Conservation (phyloP, 1,140 invertebrate genomes). For the Papilio glaucus region DNA sequence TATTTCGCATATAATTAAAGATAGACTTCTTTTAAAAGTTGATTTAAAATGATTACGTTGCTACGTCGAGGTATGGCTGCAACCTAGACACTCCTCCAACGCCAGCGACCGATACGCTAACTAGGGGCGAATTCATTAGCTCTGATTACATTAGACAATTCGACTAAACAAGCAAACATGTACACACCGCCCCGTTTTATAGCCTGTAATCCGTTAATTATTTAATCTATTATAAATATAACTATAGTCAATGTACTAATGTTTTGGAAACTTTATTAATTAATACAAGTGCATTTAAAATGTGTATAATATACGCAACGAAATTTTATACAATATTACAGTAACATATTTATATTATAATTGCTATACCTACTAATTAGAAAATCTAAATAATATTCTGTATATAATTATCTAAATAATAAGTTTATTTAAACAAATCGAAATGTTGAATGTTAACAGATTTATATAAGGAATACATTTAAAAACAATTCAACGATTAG, state of each 20-base stretch:
- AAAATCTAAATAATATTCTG: too few relatives aligned
- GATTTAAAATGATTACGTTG: neutral
- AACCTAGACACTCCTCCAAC: neutral
- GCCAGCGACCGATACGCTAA: conserved; percentile 58
- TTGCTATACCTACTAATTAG: too few relatives aligned
- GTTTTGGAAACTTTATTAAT: too few relatives aligned
- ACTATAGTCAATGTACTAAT: conserved; percentile 14
- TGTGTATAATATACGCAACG: too few relatives aligned
- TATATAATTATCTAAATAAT: neutral
- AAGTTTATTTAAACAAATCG: too few relatives aligned
- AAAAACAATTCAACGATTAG: conserved; percentile 37
- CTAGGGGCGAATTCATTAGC: conserved; percentile 78
- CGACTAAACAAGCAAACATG: conserved; percentile 69
- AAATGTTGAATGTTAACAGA: neutral
- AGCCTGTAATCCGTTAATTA: conserved; percentile 41
- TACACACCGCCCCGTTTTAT: conserved; percentile 51
- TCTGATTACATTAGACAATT: conserved; percentile 77
- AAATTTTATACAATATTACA: too few relatives aligned
- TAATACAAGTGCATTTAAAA: too few relatives aligned
- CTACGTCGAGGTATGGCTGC: conserved; percentile 26
- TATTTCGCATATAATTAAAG: too few relatives aligned
- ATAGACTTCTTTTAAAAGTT: too few relatives aligned
- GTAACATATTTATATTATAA: too few relatives aligned
- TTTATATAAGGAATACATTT: neutral
- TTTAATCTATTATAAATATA: neutral